Evolutionary conservation across 2,113 vertebrate genomes (phyloP).

Genomic region (Oryzias javanicus): DNA sequence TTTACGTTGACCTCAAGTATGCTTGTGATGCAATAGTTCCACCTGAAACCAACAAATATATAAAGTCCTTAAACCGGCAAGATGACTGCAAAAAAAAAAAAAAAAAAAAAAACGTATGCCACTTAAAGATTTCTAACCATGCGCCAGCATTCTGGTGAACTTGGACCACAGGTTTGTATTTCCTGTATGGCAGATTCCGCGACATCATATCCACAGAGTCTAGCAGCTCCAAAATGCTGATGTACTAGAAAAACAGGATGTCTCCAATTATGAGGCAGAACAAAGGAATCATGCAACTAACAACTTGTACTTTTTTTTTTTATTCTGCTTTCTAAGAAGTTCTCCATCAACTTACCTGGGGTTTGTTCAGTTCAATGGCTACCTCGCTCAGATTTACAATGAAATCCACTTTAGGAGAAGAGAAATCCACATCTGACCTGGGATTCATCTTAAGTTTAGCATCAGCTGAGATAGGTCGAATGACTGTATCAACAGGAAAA

Average conservation of each 20-base stretch:
- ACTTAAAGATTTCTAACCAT: constrained; percentile 78
- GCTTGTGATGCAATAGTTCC: constrained; percentile 85
- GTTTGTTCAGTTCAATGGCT: constrained; percentile 89
- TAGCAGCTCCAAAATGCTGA: constrained; percentile 95
- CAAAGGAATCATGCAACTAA: constrained; percentile 7
- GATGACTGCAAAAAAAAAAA: background rate
- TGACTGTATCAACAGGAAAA: constrained; percentile 76
- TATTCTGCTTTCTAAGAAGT: background rate
- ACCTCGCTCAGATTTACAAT: constrained; percentile 89
- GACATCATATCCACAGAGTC: constrained; percentile 96
- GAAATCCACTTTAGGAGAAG: constrained; percentile 90
- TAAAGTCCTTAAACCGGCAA: background rate
- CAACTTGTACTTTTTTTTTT: background rate
- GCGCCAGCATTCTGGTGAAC: constrained; percentile 78
- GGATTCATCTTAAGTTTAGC: constrained; percentile 97
- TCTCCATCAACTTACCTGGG: constrained; percentile 79
- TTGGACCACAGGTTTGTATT: constrained; percentile 84
- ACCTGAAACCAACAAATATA: constrained; percentile 74
- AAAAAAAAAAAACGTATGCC: background rate
- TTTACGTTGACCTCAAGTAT: constrained; percentile 89
- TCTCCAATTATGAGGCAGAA: constrained; percentile 16
- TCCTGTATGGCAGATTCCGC: constrained; percentile 94
- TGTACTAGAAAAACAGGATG: constrained; percentile 81
- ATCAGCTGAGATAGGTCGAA: constrained; percentile 90
- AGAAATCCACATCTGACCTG: constrained; percentile 91